Evolutionary conservation across 2,113 vertebrate genomes (phyloP).

Genomic region (Sinocyclocheilus grahami): DNA sequence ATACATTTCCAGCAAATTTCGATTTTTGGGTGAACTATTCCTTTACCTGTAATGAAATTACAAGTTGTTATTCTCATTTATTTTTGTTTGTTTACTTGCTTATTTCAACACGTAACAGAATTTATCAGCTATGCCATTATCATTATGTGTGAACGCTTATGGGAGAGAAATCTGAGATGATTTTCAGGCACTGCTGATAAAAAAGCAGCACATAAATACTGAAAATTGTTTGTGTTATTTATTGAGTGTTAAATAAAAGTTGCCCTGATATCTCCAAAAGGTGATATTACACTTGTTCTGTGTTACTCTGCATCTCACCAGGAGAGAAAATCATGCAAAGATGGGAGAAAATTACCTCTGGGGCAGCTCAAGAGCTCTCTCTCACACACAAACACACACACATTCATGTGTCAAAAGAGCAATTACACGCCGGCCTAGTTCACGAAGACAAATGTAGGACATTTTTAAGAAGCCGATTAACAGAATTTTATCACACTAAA

Average conservation of each 20-base stretch:
- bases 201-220: not conserved
- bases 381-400: constrained; percentile 14
- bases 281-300: constrained; percentile 41
- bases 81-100: not conserved
- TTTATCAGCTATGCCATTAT: not conserved
- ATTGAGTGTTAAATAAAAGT: constrained; percentile 33
- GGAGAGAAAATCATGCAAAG: constrained; percentile 19
- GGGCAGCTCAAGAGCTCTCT: constrained; percentile 34
- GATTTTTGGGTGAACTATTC: not conserved
- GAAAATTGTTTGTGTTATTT: constrained; percentile 10
- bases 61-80: not conserved
- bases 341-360: constrained; percentile 45
- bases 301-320: constrained; percentile 27
- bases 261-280: constrained; percentile 8
- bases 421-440: constrained; percentile 67
- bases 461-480: constrained; percentile 54
- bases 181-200: not conserved
- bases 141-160: not conserved
- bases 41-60: not conserved
- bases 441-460: constrained; percentile 59
- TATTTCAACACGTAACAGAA: not conserved
- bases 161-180: too few relatives aligned
- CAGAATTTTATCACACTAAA: constrained; percentile 55
- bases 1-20: not conserved
- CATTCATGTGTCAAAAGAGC: constrained; percentile 63